Conservation (phyloP, 2,113 vertebrate species). For the chimpanzee (Pan troglodytes) region NHGRI_mPanTro3-v2.1_pri NC_072403.2:52302001-52302500, state of each 20-base stretch:
- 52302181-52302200: neutral
- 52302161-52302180: neutral
- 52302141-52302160: neutral
- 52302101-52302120: neutral
- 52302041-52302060: neutral
- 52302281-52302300: neutral
- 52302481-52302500: neutral
- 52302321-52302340: neutral
- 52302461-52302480: neutral
- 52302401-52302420: neutral
- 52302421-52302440: neutral
- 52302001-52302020: neutral
- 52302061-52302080: neutral
- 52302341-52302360: neutral
- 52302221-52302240: neutral
- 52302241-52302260: neutral
- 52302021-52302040: neutral
- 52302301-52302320: neutral
- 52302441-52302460: neutral
- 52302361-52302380: accelerated
- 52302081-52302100: neutral
- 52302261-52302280: neutral
- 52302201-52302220: neutral
- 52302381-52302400: neutral
- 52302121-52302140: neutral